Evolutionary conservation across 2,113 vertebrate species (phyloP).

Genomic region (Hippocampus barbouri): DNA sequence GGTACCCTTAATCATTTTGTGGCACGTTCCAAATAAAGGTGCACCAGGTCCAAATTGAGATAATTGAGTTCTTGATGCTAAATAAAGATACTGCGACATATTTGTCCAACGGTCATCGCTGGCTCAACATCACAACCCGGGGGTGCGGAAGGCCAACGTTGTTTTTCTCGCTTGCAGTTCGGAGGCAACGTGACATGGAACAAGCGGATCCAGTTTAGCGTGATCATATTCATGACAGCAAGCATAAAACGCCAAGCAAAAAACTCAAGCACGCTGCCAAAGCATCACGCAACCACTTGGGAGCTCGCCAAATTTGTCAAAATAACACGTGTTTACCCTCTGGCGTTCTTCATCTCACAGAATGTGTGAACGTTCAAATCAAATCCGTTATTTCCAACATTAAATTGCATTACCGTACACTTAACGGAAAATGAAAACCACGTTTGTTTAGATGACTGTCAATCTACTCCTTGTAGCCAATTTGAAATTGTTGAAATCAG

Average conservation of each 20-base stretch:
- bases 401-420: no score
- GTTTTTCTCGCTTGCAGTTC: not conserved
- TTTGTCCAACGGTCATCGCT: not conserved
- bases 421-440: no score
- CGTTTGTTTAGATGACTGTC: no score
- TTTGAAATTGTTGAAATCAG: no score
- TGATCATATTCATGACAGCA: not conserved
- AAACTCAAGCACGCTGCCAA: not conserved
- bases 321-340: not conserved
- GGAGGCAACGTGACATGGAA: conserved; percentile 2
- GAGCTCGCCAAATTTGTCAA: not conserved
- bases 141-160: not conserved
- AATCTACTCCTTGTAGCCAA: no score
- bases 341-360: not conserved
- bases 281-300: not conserved
- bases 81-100: not conserved
- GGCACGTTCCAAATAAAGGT: not conserved
- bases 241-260: not conserved
- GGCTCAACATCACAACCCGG: not conserved
- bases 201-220: not conserved
- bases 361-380: not conserved
- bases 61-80: not conserved
- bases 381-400: no score
- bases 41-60: not conserved
- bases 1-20: not conserved